A percentile compares a stretch with the other conserved stretches of the same genome.
Conservation (phyloP, 2,113 vertebrate genomes). For the Notothenia rossii region DNA sequence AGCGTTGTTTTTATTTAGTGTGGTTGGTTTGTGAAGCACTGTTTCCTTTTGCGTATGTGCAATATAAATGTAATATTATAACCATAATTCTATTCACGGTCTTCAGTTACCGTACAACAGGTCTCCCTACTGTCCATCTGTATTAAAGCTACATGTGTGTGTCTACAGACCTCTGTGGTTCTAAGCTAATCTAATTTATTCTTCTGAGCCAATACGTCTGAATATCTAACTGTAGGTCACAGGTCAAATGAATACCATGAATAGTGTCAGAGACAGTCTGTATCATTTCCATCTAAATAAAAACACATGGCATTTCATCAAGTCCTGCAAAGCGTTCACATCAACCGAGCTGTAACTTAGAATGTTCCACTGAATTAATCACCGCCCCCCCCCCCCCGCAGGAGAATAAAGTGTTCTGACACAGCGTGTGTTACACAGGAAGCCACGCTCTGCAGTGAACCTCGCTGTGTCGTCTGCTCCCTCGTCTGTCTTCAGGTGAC, state of each 20-base stretch:
- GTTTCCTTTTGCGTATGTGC: too few relatives aligned
- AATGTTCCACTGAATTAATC: conserved; percentile 53
- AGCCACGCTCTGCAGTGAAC: conserved; percentile 73
- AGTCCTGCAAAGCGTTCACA: conserved; percentile 16
- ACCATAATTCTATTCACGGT: background rate
- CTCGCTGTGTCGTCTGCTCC: conserved; percentile 46
- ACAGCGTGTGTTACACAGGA: conserved; percentile 56
- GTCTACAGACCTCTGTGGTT: background rate
- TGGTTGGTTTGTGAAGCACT: too few relatives aligned
- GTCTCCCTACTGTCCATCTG: background rate
- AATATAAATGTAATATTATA: background rate
- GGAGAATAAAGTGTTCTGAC: conserved; percentile 34
- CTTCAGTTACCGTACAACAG: background rate
- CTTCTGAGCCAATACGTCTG: background rate
- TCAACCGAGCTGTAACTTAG: conserved; percentile 41
- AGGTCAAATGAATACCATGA: background rate
- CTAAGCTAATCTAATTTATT: background rate
- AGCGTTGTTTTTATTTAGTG: too few relatives aligned
- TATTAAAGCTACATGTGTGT: background rate
- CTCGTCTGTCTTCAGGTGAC: conserved; percentile 67
- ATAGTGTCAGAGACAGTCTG: background rate
- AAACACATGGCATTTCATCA: conserved; percentile 41
- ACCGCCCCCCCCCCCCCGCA: conserved; percentile 9
- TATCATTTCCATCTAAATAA: conserved; percentile 35
- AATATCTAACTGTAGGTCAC: background rate